These are phyloP conservation scores for Phylloscopus trochiloides DNA, from an alignment of 2,113 vertebrate species.

Conservation along the genomic window DNA sequence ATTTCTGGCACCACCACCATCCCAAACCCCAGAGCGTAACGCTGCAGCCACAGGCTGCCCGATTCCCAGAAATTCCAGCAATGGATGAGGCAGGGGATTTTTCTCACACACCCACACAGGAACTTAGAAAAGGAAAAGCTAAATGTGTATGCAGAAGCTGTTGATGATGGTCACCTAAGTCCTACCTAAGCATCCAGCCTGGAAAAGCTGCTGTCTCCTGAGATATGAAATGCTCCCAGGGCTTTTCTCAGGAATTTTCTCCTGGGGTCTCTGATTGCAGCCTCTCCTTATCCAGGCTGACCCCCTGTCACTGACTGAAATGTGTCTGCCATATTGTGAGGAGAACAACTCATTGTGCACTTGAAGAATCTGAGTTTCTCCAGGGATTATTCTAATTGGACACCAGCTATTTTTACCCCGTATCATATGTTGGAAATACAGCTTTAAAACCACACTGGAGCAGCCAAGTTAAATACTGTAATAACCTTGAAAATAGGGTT, in stretches of 20 bases:
- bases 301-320: neutral
- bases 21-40: neutral
- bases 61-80: conserved; percentile 4
- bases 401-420: conserved; percentile 34
- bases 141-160: neutral
- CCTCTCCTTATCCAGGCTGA: neutral
- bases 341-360: neutral
- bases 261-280: neutral
- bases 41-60: neutral
- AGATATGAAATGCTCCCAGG: neutral
- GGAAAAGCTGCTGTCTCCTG: neutral
- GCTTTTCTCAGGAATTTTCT: neutral
- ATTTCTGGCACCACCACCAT: neutral
- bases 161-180: neutral
- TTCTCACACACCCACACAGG: conserved; percentile 1
- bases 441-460: neutral
- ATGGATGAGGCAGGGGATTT: neutral
- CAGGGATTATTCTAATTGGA: conserved; percentile 14
- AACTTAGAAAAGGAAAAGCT: neutral
- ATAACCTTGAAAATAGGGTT: conserved; percentile 45
- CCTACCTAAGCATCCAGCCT: neutral
- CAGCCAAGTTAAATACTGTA: conserved; percentile 50
- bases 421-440: conserved; percentile 5
- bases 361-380: neutral
- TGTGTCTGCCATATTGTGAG: neutral